Evolutionary conservation across 2,113 vertebrate species (phyloP), one percentile per base, ranked within the genome.

Genomic region (Edolisoma coerulescens): DNA sequence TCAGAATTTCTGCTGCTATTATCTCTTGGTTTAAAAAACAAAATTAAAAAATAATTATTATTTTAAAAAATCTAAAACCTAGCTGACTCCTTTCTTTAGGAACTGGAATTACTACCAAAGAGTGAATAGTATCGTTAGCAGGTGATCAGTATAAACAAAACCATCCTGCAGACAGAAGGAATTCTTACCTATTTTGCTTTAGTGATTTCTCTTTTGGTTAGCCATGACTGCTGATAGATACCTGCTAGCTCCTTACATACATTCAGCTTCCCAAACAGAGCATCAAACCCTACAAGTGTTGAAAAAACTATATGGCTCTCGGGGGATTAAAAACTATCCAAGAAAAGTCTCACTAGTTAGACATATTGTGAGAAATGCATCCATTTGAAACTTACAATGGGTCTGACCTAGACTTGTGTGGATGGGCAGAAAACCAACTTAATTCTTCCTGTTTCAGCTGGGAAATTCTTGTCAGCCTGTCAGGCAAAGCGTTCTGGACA

Each of bases 241-340:
- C 91, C 95, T 92, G 93, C 95, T 87, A 75, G 78, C 33, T 97
- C 83, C 91, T 90, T 68, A 96, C 57, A 28, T 37, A 86, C 68
- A 95, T 94, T 91, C 92, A 95, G 94, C 93, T 97, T 98, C 89
- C 92, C 95, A 90, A 94, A 87, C 37, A 93, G 89, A 90, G 94
- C 93, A 97, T 30, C 57, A 84, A 96, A 95, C 85, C 91, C 93
- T 90, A 81, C 75, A 96, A 76, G 61, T 42, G 42, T 93, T 39
- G 7, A 78, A 93, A 91, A 96, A 94, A 57, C 76, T 75, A 81
- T 83, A 97, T 63, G 95, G 92, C 80, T 91, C 81, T 93, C 52
- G 65, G 33, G 71, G 53, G 59, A 74, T 67, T 30, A 37, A 84
- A 96, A 91, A 86, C 90, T 94, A 90, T 81, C 87, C 87, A 93